Conservation (phyloP, 1,140 invertebrate genomes). For the Sarcophaga bullata region DNA sequence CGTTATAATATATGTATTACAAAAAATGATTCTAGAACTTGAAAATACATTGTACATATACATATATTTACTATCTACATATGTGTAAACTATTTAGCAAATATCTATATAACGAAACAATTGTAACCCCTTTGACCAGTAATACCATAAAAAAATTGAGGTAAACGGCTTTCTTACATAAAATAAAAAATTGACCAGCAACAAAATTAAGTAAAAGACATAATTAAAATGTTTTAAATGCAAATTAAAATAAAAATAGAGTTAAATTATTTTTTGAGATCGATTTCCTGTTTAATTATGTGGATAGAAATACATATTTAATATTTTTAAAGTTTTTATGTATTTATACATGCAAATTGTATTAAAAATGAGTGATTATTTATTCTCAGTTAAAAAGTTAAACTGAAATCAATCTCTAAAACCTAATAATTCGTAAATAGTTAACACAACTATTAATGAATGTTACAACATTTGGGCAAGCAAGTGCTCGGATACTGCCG, state of each 20-base stretch:
- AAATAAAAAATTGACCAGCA: slow-evolving; percentile 14
- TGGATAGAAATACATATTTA: too few species aligned
- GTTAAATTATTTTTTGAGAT: background rate
- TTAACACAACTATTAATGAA: slow-evolving; percentile 51
- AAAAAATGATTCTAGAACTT: too few species aligned
- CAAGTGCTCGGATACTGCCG: slow-evolving; percentile 44
- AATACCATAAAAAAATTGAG: background rate
- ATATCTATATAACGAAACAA: too few species aligned
- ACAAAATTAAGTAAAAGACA: background rate
- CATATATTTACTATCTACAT: too few species aligned
- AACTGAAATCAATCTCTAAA: too few species aligned
- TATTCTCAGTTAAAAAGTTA: too few species aligned
- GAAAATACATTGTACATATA: too few species aligned
- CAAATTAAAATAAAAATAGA: background rate
- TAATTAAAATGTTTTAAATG: background rate
- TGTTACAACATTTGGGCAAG: slow-evolving; percentile 59
- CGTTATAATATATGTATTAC: too few species aligned
- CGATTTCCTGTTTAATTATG: background rate
- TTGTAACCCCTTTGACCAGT: background rate
- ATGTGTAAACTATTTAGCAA: too few species aligned
- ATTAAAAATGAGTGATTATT: too few species aligned
- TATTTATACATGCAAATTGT: too few species aligned
- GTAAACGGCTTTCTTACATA: background rate
- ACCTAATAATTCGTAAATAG: background rate
- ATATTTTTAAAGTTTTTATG: too few species aligned